Percentiles rank a stretch among this genome's conserved stretches.
phyloP scores from a whole-genome alignment of 2,113 vertebrate genomes.

The Malaclemys terrapin region DNA sequence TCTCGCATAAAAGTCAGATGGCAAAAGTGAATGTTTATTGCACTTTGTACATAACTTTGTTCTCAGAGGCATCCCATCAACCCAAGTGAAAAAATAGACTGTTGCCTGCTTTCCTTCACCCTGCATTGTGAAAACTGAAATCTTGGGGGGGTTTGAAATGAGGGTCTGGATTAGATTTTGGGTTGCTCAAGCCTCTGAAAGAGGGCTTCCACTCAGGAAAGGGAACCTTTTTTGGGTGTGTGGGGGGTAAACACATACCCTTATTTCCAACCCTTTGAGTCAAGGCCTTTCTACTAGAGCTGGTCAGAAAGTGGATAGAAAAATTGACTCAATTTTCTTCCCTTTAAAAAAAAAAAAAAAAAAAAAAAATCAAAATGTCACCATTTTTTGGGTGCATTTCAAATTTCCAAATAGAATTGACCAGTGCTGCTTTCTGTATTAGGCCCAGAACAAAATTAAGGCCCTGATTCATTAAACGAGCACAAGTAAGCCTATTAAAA shows the following conservation, averaged over 20 bases:
- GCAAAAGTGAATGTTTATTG: background rate
- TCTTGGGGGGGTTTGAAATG: constrained; percentile 9
- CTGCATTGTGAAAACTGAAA: background rate
- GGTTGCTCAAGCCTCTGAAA: constrained; percentile 13
- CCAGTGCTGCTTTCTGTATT: constrained; percentile 3
- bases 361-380: background rate
- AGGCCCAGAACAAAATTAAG: background rate
- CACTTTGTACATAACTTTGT: background rate
- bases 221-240: background rate
- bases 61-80: constrained; percentile 17
- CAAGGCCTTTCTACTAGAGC: background rate
- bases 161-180: background rate
- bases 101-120: background rate
- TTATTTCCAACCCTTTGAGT: background rate
- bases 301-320: background rate
- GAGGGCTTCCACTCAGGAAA: background rate
- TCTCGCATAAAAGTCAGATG: background rate
- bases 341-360: too few relatives aligned
- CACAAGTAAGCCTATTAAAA: background rate
- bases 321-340: too few relatives aligned
- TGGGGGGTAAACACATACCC: too few relatives aligned
- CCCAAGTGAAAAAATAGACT: background rate
- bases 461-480: background rate
- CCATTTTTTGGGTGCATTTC: background rate
- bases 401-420: background rate